Percentiles rank a stretch among this genome's conserved stretches.
Conservation (phyloP, 2,797 vertebrate genomes). For the Coregonus sp. region DNA sequence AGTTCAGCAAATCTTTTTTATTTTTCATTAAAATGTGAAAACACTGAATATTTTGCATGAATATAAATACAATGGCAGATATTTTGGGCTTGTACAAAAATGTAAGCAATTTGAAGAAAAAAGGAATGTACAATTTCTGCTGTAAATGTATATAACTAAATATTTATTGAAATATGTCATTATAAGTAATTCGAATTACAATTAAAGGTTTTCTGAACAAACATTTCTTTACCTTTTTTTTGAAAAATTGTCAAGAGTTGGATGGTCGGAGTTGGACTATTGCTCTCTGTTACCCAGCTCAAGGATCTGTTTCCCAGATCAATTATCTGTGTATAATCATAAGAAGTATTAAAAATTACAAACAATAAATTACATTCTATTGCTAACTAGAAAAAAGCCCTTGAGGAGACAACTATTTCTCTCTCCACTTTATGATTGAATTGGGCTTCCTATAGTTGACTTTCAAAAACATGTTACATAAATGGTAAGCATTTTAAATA, state of each 20-base stretch:
- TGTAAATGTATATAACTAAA: slow-evolving; percentile 94
- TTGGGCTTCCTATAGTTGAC: background rate
- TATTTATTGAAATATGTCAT: slow-evolving; percentile 98
- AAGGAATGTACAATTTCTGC: slow-evolving; percentile 98
- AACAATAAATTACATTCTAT: slow-evolving; percentile 58
- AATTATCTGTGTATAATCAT: slow-evolving; percentile 67
- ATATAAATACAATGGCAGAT: slow-evolving; percentile 86
- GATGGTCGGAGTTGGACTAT: slow-evolving; percentile 58
- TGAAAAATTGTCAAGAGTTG: slow-evolving; percentile 74
- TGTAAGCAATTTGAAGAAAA: slow-evolving; percentile 83
- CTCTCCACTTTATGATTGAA: background rate
- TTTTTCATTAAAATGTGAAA: slow-evolving; percentile 82
- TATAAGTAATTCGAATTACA: slow-evolving; percentile 89
- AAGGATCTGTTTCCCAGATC: slow-evolving; percentile 61
- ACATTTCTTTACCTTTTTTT: slow-evolving; percentile 72
- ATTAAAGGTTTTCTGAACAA: slow-evolving; percentile 94
- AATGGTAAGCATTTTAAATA: too few species aligned
- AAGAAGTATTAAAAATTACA: slow-evolving; percentile 69
- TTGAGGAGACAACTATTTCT: slow-evolving; percentile 5
- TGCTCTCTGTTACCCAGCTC: slow-evolving; percentile 70
- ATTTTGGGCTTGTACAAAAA: slow-evolving; percentile 95
- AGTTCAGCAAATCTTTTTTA: slow-evolving; percentile 77
- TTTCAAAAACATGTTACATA: too few species aligned
- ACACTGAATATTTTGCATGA: slow-evolving; percentile 90
- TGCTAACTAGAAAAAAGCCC: slow-evolving; percentile 10